Conservation (phyloP, 2,113 vertebrate genomes). For the Chionodraco myersi region DNA sequence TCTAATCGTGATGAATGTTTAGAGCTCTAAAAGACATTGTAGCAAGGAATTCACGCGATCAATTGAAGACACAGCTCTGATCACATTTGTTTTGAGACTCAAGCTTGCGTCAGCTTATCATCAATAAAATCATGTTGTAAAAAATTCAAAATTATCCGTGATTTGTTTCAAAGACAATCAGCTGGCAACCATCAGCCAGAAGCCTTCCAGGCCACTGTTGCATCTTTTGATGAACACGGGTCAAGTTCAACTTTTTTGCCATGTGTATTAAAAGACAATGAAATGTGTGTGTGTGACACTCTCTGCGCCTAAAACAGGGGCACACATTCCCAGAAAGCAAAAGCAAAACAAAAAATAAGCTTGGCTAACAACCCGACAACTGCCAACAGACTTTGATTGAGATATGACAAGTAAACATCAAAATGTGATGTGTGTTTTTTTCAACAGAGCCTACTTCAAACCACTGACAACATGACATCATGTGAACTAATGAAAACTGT, state of each 20-base stretch:
- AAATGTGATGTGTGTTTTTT: background rate
- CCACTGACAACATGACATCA: background rate
- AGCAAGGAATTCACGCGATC: background rate
- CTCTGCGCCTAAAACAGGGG: too few species aligned
- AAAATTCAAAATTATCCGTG: too few species aligned
- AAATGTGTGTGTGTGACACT: too few species aligned
- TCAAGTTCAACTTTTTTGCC: too few species aligned
- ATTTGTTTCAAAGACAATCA: background rate
- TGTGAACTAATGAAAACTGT: background rate
- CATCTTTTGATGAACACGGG: background rate
- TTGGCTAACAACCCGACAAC: too few species aligned
- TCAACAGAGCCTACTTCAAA: background rate
- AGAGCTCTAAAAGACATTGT: background rate
- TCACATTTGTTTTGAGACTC: constrained; percentile 2
- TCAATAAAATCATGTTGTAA: background rate
- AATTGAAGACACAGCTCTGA: background rate
- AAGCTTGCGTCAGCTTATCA: background rate
- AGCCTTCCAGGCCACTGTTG: too few species aligned
- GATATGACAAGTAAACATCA: background rate
- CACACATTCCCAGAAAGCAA: too few species aligned
- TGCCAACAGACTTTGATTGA: too few species aligned
- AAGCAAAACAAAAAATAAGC: too few species aligned
- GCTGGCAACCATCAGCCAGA: background rate
- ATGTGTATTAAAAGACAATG: too few species aligned
- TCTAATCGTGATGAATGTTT: constrained; percentile 14